phyloP scores from a whole-genome alignment of 2,113 vertebrate species.

The Rissa tridactyla region DNA sequence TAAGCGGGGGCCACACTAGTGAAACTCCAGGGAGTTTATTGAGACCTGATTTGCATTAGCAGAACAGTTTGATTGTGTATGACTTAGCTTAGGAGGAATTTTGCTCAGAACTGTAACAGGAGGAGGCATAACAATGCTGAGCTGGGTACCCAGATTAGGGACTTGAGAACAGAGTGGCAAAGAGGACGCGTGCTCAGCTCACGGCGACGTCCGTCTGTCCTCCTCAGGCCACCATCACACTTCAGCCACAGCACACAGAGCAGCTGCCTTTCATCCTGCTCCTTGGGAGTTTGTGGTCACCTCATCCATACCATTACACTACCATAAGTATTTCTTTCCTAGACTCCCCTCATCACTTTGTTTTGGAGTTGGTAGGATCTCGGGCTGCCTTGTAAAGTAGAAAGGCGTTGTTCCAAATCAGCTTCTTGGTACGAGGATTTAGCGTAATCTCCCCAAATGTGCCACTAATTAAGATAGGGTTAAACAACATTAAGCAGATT shows the following conservation, averaged over 20 bases:
- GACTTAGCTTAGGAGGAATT: neutral
- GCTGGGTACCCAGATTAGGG: neutral
- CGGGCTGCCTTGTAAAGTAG: neutral
- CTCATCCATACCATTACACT: neutral
- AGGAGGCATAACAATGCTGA: neutral
- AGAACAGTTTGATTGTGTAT: neutral
- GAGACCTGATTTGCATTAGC: neutral
- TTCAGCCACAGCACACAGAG: neutral
- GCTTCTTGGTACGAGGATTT: neutral
- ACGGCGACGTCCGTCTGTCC: rapidly evolving
- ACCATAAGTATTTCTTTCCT: neutral
- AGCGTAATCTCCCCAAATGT: constrained; percentile 31
- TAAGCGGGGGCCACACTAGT: neutral
- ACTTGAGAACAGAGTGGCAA: neutral
- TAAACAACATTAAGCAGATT: constrained; percentile 51
- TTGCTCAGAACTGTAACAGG: neutral
- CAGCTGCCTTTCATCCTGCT: neutral
- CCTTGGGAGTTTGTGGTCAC: neutral
- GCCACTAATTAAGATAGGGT: constrained; percentile 14
- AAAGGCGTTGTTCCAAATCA: rapidly evolving
- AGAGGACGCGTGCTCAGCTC: neutral
- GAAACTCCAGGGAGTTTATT: neutral
- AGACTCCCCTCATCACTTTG: neutral
- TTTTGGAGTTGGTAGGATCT: neutral
- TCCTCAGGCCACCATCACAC: neutral